Evolutionary conservation across 2,797 vertebrate genomes (phyloP).

Genomic region (Gephyroberyx darwinii): DNA sequence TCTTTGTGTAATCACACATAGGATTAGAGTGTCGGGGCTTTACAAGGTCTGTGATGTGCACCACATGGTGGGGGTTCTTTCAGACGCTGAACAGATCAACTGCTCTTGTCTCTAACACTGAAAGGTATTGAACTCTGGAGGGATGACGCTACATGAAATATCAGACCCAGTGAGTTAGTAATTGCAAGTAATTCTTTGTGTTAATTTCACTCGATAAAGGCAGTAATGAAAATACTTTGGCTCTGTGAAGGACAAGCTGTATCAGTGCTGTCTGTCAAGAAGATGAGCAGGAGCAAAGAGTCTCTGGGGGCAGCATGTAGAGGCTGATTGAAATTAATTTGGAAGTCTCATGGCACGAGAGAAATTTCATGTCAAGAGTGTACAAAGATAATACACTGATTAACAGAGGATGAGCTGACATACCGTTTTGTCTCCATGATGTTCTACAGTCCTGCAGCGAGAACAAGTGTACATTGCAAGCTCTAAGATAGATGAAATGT

Average conservation of each 20-base stretch:
- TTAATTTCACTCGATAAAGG: conserved; percentile 22
- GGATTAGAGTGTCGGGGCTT: conserved; percentile 35
- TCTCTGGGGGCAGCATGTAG: conserved; percentile 27
- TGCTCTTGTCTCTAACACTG: conserved; percentile 27
- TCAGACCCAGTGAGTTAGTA: conserved; percentile 16
- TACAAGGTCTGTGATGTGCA: conserved; percentile 30
- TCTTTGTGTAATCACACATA: conserved; percentile 26
- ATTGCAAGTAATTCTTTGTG: neutral
- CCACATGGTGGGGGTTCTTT: conserved; percentile 29
- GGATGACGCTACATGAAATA: conserved; percentile 23
- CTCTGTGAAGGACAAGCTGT: conserved; percentile 9
- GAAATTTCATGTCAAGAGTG: conserved; percentile 36
- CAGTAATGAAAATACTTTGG: conserved; percentile 33
- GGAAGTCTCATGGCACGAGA: conserved; percentile 34
- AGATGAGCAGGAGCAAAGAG: conserved; percentile 21
- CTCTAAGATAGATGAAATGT: neutral
- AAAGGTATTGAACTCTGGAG: neutral
- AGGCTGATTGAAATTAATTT: conserved; percentile 55
- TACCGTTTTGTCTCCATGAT: conserved; percentile 36
- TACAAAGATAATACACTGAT: conserved; percentile 34
- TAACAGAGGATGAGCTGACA: conserved; percentile 46
- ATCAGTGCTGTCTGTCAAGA: conserved; percentile 9
- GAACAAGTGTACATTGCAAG: neutral
- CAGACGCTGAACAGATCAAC: conserved; percentile 44
- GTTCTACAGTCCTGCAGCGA: neutral